Evolutionary conservation across 2,888 invertebrate genomes (phyloP), one percentile per base, ranked within the genome.

Genomic region (Leucania comma): DNA sequence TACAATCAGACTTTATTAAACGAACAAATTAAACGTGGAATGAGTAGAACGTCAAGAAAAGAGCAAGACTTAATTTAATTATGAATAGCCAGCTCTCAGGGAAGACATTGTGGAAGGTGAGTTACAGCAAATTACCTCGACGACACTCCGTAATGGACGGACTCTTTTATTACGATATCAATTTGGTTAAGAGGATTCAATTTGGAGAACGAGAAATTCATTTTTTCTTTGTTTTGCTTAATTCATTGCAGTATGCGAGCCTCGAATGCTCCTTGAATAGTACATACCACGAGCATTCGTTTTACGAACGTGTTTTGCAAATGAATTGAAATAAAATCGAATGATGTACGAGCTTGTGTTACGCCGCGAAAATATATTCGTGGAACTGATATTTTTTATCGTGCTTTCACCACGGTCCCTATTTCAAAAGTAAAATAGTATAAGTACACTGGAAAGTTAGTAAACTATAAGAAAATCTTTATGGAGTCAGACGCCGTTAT

Each of bases 41-140:
- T 73, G 71, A 74, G 62, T 61, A 64, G 66, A 73, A 74, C 57
- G 57, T 51, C 71, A 76, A 73, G 84, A 83, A 86, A 80, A 75
- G 80, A 81, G 76, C 75, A 75, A 64, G 74, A 69, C 72, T 75
- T 82, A 72, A 85, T 81, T 82, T 66, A 78, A 84, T 85, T 82
- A 86, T 84, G 77, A 85, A 72, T 81, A 64, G 79, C 81, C 65
- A 78, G 72, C 74, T 85, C 78, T 75, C 61, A 63, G 78, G 71
- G 66, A 72, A 83, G 83, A 79, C 79, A 75, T 69, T 78, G 82
- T 72, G 76, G 81, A 79, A 82, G 81, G 82, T 87, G 85, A 86
- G 75, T 88, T 88, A 85, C 77, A 80, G 80, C 72, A 74, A 82
- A 87, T 87, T 88, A 87, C 79, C 77, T 80, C 78, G 71, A 83